Conservation (phyloP, 2,797 vertebrate genomes). For the Hafferia zeledoni region DNA sequence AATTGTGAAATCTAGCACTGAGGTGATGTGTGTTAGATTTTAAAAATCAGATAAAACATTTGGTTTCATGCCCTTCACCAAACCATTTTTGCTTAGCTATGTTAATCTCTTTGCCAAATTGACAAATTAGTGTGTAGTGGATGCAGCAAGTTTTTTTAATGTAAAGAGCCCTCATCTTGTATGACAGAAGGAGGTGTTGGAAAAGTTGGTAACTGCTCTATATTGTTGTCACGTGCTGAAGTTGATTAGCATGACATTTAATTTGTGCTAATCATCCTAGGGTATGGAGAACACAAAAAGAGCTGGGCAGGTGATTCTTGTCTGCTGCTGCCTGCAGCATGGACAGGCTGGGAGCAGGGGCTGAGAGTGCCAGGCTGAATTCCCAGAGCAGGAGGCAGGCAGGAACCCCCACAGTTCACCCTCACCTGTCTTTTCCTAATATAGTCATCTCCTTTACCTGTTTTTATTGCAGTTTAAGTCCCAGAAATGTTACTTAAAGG, state of each 20-base stretch:
- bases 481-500: background rate
- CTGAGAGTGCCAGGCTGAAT: background rate
- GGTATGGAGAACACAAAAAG: background rate
- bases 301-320: background rate
- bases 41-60: background rate
- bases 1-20: background rate
- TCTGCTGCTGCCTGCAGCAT: accelerated
- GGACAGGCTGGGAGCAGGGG: background rate
- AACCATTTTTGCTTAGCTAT: background rate
- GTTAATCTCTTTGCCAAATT: background rate
- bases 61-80: background rate
- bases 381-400: background rate
- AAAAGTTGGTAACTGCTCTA: background rate
- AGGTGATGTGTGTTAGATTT: background rate
- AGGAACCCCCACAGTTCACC: background rate
- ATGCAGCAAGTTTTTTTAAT: background rate
- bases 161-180: background rate
- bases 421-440: background rate
- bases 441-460: background rate
- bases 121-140: background rate
- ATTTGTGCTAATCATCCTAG: background rate
- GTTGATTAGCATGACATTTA: background rate
- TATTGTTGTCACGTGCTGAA: background rate
- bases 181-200: background rate
- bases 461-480: background rate